A percentile compares a stretch with the other conserved stretches of the same genome.
These are phyloP conservation scores for Furcifer pardalis DNA, from an alignment of 2,797 vertebrate genomes.

Conservation along the genomic window DNA sequence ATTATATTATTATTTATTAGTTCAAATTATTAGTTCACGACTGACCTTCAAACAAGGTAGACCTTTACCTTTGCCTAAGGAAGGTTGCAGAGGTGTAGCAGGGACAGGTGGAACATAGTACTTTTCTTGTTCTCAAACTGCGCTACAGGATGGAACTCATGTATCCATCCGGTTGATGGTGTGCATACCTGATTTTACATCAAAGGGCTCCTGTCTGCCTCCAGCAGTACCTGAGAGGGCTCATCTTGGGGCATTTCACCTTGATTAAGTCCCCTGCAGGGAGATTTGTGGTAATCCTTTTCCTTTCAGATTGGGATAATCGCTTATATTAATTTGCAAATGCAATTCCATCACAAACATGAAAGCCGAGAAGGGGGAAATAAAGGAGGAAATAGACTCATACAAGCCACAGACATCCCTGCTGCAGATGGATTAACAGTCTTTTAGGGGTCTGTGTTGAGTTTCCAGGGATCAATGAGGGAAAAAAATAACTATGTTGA, in stretches of 20 bases:
- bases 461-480: neutral
- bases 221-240: neutral
- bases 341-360: neutral
- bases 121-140: neutral
- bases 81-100: neutral
- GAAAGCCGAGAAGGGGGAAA: neutral
- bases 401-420: neutral
- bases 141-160: too few relatives aligned
- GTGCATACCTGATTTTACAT: neutral
- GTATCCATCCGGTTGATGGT: neutral
- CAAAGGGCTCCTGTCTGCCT: neutral
- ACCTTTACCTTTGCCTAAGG: too few relatives aligned
- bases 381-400: neutral
- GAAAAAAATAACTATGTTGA: neutral
- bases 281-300: conserved; percentile 22
- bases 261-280: neutral
- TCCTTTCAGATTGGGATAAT: conserved; percentile 31
- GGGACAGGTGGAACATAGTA: too few relatives aligned
- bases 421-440: conserved; percentile 1
- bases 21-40: too few relatives aligned
- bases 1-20: too few relatives aligned
- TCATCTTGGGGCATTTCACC: neutral
- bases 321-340: neutral
- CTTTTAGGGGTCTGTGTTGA: neutral
- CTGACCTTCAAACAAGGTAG: too few relatives aligned